Conservation (phyloP, 2,113 vertebrate genomes). For the Pipra filicauda region DNA sequence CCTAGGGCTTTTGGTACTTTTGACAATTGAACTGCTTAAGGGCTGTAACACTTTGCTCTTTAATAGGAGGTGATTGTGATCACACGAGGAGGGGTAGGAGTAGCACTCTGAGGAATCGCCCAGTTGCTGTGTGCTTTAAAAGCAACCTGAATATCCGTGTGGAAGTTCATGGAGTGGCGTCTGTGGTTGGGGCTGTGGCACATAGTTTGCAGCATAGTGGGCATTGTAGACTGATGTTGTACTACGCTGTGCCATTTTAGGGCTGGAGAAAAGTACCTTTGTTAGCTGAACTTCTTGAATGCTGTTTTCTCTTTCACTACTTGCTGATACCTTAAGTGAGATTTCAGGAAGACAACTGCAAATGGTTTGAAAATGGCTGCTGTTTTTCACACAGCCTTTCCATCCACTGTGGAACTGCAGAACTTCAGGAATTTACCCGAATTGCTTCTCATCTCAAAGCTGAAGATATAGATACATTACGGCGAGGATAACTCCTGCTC, state of each 20-base stretch:
- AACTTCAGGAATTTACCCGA: background rate
- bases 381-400: background rate
- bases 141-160: background rate
- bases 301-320: background rate
- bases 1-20: background rate
- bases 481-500: background rate
- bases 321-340: background rate
- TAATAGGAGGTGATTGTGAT: background rate
- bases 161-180: background rate
- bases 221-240: background rate
- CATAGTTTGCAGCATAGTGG: rapidly evolving
- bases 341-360: background rate
- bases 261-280: background rate
- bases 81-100: rapidly evolving
- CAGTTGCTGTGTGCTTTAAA: background rate
- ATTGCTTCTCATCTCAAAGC: background rate
- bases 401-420: background rate
- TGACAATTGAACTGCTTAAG: background rate
- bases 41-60: background rate
- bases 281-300: background rate
- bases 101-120: background rate
- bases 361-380: background rate
- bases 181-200: background rate
- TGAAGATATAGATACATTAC: background rate
- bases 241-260: background rate